phyloP scores from a whole-genome alignment of 2,113 vertebrate species.

The Tupaia tana region DNA sequence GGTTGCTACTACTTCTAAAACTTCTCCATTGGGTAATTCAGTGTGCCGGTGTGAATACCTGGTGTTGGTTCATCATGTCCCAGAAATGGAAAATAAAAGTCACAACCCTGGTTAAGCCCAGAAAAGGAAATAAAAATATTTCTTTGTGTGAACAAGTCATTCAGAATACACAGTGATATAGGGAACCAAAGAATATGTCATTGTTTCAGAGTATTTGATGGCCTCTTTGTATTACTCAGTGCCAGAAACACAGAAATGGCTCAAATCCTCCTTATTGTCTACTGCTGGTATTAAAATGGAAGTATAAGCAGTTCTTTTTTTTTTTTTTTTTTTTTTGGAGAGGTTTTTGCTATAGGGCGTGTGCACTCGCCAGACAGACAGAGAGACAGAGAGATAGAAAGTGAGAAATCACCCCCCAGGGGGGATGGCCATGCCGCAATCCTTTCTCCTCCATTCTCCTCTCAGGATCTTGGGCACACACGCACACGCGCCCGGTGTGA shows the following conservation, averaged over 20 bases:
- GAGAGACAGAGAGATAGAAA: too few species aligned
- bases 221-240: conserved; percentile 27
- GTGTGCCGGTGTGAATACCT: not conserved
- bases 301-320: too few species aligned
- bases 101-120: not conserved
- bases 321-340: too few species aligned
- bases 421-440: too few species aligned
- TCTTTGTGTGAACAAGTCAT: conserved; percentile 49
- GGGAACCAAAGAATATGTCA: not conserved
- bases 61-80: conserved; percentile 55
- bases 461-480: too few species aligned
- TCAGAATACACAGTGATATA: not conserved
- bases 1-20: conserved; percentile 24
- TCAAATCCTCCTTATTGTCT: not conserved
- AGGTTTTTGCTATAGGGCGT: too few species aligned
- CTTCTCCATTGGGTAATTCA: conserved; percentile 62
- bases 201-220: conserved; percentile 34
- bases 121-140: conserved; percentile 25
- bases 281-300: not conserved
- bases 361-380: too few species aligned
- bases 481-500: too few species aligned
- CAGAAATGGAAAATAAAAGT: conserved; percentile 66
- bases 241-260: not conserved
- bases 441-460: too few species aligned
- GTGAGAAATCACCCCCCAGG: too few species aligned